Percentiles rank a stretch among this genome's conserved stretches.
These are phyloP conservation scores for Selene dorsalis DNA, from an alignment of 2,797 vertebrate species.

Conservation along the genomic window DNA sequence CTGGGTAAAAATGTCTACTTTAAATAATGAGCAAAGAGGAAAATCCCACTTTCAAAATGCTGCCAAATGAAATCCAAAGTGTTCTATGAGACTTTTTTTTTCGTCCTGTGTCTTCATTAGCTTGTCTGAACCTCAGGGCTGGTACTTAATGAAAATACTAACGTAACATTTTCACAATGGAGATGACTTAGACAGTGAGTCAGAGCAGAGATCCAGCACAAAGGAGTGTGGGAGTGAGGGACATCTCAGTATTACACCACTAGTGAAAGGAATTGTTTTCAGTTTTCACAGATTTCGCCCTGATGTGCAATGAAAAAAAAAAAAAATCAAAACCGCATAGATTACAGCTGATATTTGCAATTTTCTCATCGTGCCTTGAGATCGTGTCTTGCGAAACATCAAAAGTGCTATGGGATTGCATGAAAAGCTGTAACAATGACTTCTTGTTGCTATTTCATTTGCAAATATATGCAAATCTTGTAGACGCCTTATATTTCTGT, in stretches of 20 bases:
- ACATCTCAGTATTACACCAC: slow-evolving; percentile 41
- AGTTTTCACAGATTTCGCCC: slow-evolving; percentile 4
- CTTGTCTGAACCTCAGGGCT: slow-evolving; percentile 14
- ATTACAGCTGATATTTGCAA: slow-evolving; percentile 20
- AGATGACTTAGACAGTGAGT: slow-evolving; percentile 31
- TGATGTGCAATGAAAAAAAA: neutral
- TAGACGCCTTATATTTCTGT: slow-evolving; percentile 49
- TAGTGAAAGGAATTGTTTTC: neutral
- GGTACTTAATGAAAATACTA: slow-evolving; percentile 39
- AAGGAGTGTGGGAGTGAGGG: slow-evolving; percentile 15
- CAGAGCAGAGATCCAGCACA: slow-evolving; percentile 12
- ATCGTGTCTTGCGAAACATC: slow-evolving; percentile 27
- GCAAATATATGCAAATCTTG: slow-evolving; percentile 70
- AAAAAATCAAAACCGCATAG: neutral
- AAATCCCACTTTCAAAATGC: neutral
- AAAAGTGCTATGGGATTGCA: slow-evolving; percentile 30
- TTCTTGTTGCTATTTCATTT: slow-evolving; percentile 49
- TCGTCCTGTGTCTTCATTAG: slow-evolving; percentile 1
- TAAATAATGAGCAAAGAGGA: neutral
- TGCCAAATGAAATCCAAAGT: neutral
- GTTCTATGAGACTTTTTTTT: slow-evolving; percentile 1
- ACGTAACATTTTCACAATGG: slow-evolving; percentile 29
- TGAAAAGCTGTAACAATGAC: slow-evolving; percentile 31
- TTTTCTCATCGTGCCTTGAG: slow-evolving; percentile 12
- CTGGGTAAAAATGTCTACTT: neutral